Evolutionary conservation across 1,140 invertebrate species (phyloP).

Genomic region (Phthorimaea operculella): DNA sequence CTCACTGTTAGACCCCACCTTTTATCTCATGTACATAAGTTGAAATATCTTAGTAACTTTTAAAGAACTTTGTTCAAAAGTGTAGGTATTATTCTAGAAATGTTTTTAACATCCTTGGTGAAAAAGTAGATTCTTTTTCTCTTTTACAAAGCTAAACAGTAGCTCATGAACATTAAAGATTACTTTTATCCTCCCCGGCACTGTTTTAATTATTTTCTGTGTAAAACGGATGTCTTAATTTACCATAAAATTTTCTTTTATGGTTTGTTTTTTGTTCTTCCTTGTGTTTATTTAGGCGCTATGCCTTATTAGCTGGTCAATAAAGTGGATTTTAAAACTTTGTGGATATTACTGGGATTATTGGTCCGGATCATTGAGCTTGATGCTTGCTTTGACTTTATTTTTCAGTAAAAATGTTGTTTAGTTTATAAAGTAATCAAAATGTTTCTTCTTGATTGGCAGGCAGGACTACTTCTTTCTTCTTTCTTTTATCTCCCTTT

Average conservation of each 20-base stretch:
- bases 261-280: conserved; percentile 21
- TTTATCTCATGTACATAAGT: neutral
- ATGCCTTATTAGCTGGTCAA: conserved; percentile 39
- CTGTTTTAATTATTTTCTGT: conserved; percentile 31
- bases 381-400: neutral
- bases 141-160: neutral
- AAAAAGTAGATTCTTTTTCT: too few relatives aligned
- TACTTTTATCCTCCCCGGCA: neutral
- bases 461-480: too few relatives aligned
- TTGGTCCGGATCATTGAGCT: conserved; percentile 24
- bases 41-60: too few relatives aligned
- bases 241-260: conserved; percentile 45
- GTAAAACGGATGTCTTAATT: conserved; percentile 53
- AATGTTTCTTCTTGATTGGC: too few relatives aligned
- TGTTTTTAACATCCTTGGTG: too few relatives aligned
- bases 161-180: neutral
- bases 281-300: conserved; percentile 23
- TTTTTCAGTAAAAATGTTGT: neutral
- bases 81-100: too few relatives aligned
- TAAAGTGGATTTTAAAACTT: conserved; percentile 22
- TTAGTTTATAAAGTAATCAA: too few relatives aligned
- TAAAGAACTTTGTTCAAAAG: too few relatives aligned
- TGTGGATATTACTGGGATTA: conserved; percentile 1
- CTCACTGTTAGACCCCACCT: neutral
- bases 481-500: too few relatives aligned